These are phyloP conservation scores for Mustelus asterias DNA, from an alignment of 2,113 vertebrate genomes.

Conservation along the genomic window DNA sequence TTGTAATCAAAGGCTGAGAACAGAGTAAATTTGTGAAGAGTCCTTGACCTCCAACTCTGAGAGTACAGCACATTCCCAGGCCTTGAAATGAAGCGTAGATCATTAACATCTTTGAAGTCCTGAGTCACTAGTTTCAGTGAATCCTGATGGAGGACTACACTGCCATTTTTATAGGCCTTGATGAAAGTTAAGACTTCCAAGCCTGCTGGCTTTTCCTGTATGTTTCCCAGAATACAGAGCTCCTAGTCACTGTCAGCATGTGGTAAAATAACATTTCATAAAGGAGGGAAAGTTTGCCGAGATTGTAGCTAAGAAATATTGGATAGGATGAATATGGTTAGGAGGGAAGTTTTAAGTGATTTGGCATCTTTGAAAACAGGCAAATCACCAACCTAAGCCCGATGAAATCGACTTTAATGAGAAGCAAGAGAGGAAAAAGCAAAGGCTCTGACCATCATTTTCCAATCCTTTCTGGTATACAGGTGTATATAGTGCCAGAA, in stretches of 20 bases:
- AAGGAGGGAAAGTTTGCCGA: no score
- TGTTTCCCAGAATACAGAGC: not conserved
- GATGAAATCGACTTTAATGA: no score
- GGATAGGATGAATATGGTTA: no score
- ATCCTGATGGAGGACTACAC: not conserved
- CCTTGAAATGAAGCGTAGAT: conserved; percentile 41
- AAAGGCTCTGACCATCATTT: no score
- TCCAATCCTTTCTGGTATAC: no score
- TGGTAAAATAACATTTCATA: not conserved
- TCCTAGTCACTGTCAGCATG: not conserved
- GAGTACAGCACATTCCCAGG: conserved; percentile 62
- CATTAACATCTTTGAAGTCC: not conserved
- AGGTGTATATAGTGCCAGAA: no score
- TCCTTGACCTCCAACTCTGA: conserved; percentile 67
- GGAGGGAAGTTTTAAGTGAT: no score
- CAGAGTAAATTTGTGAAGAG: conserved; percentile 71
- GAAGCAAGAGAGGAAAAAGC: no score
- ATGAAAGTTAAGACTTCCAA: not conserved
- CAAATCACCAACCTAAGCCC: no score
- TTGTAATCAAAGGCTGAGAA: conserved; percentile 72
- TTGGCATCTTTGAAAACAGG: no score
- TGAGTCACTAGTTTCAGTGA: not conserved
- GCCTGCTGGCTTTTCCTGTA: not conserved
- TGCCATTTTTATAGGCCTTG: not conserved
- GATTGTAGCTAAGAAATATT: no score